These are phyloP conservation scores for Arion vulgaris DNA, from an alignment of 1,140 invertebrate genomes.

Conservation along the genomic window DNA sequence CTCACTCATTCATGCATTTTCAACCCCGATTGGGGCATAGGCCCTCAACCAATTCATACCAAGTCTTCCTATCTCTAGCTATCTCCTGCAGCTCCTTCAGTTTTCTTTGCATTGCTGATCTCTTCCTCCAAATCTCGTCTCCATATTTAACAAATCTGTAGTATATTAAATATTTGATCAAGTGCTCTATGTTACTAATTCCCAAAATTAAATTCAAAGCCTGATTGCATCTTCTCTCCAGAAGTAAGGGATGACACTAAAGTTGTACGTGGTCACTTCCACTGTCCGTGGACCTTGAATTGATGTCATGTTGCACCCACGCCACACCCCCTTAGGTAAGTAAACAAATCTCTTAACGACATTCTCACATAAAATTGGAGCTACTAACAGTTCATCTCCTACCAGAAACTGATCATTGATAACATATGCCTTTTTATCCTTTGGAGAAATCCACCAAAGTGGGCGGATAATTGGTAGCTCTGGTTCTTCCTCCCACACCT, in stretches of 20 bases:
- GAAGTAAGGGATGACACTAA: constrained; percentile 34
- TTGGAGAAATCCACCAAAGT: constrained; percentile 90
- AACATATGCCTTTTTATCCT: constrained; percentile 82
- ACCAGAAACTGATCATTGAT: constrained; percentile 88
- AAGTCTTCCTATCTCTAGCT: no score
- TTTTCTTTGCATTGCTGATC: no score
- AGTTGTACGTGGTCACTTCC: not conserved
- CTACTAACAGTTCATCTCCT: constrained; percentile 85
- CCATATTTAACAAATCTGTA: no score
- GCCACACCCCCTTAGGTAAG: constrained; percentile 71
- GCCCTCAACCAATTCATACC: no score
- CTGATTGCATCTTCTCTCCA: constrained; percentile 18
- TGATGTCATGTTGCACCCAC: not conserved
- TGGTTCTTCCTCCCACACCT: constrained; percentile 30
- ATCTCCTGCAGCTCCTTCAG: no score
- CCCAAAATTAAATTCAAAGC: not conserved
- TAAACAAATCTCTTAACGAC: constrained; percentile 81
- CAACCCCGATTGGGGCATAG: no score
- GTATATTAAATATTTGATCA: no score
- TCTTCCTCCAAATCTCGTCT: no score
- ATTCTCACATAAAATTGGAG: constrained; percentile 82
- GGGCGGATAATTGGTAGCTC: constrained; percentile 79
- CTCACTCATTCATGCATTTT: no score
- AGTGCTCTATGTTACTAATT: no score
- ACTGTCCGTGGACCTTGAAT: constrained; percentile 27